Evolutionary conservation across 2,113 vertebrate genomes (phyloP), one percentile per base, ranked within the genome.

Genomic region (Sylvilagus bachmani): DNA sequence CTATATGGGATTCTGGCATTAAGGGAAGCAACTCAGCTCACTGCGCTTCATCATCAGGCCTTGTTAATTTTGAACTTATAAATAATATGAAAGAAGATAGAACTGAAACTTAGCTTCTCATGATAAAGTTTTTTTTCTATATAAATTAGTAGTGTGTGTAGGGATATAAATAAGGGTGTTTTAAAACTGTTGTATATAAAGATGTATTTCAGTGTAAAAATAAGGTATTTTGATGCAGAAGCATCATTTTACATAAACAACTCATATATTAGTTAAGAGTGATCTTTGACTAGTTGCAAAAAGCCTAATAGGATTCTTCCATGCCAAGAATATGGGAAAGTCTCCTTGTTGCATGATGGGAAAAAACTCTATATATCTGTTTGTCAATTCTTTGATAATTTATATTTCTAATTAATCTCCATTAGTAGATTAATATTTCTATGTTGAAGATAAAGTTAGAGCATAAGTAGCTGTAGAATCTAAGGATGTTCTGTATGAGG

Each of bases 61-160:
- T 96, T 83, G 66, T 55, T 93, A 31, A 27, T 84, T 96, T 88
- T 89, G 69, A 75, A 94, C 14, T 92, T 91, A 33, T 85, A 75
- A 70, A 85, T 93, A 85, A 82, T 51, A 21, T 88, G 51, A 22
- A 88, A 80, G 91, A 74, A 86, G 17, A 70, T 33, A 83, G 49
- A 51, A 29, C 71, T 58, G 7, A 78, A 83, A 79, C 94, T 95
- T 84, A 82, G 92, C 22, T 49, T 85, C n/a, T 92, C 81, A 61
- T 90, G 71, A 33, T 69, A 55, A 38, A 27, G 27, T 44, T 33
- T 79, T 87, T 93, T 90, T 90, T 22, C 38, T 81, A 14, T 96
- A 64, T 77, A 92, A 96, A 93, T 29, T 4, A 83, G 61, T 79
- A 86, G 10, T 69, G 2, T 96, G 17, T 33, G 64, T 97, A 93